phyloP scores from a whole-genome alignment of 2,113 vertebrate genomes.

The Columba janthina region DNA sequence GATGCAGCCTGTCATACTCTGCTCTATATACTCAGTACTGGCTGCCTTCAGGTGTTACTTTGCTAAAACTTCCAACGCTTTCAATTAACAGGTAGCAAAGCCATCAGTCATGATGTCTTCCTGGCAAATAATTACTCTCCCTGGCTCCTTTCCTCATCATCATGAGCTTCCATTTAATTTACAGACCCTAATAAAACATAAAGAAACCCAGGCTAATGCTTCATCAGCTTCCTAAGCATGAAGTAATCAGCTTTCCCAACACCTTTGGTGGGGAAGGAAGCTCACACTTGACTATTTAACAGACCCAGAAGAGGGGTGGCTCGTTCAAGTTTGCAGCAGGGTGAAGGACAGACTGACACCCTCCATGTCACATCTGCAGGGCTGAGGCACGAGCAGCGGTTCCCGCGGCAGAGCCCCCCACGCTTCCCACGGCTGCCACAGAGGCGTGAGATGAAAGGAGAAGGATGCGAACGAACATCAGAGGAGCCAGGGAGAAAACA shows the following conservation, averaged over 20 bases:
- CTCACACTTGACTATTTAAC: neutral
- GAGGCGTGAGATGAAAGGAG: neutral
- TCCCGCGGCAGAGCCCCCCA: neutral
- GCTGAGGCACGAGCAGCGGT: too few species aligned
- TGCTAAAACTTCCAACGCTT: neutral
- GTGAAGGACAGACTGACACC: neutral
- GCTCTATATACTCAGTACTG: neutral
- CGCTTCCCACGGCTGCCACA: neutral
- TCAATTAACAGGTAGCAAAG: neutral
- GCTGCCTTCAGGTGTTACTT: neutral
- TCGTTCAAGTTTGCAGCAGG: neutral
- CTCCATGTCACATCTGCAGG: accelerated
- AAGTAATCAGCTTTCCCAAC: neutral
- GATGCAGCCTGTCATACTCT: neutral
- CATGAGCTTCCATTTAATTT: neutral
- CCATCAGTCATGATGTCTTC: neutral
- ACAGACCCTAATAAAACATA: neutral
- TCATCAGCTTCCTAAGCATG: neutral
- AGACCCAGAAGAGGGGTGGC: neutral
- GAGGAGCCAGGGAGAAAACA: neutral
- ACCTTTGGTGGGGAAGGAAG: neutral
- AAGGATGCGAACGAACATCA: conserved; percentile 32
- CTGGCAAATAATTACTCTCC: neutral
- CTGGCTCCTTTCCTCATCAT: neutral
- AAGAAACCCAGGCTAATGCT: neutral